Percentiles rank a stretch among this genome's conserved stretches.
These are phyloP conservation scores for Clarias macrocephalus DNA, from an alignment of 2,113 vertebrate species.

Conservation along the genomic window DNA sequence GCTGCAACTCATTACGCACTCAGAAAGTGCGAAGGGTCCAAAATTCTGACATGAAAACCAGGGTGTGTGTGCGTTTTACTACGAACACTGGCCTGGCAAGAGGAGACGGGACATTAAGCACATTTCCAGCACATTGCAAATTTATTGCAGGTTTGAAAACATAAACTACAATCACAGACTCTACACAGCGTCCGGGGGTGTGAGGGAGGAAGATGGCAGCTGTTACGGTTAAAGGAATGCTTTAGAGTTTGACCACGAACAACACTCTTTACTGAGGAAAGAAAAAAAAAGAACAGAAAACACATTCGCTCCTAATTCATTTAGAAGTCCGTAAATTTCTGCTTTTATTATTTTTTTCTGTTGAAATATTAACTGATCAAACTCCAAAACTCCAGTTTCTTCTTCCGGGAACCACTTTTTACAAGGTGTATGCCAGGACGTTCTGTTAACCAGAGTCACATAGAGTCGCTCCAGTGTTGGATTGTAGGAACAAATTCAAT, in stretches of 20 bases:
- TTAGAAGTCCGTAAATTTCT: neutral
- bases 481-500: neutral
- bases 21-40: slow-evolving; percentile 34
- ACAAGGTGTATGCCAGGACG: neutral
- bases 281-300: neutral
- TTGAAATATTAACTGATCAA: neutral
- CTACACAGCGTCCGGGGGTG: neutral
- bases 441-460: neutral
- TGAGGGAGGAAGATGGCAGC: no score
- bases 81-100: neutral
- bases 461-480: neutral
- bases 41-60: slow-evolving; percentile 3
- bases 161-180: neutral
- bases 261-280: neutral
- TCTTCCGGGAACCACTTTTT: neutral
- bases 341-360: neutral
- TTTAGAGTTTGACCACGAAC: neutral
- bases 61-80: neutral
- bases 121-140: slow-evolving; percentile 25
- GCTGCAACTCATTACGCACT: slow-evolving; percentile 72
- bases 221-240: neutral
- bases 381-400: neutral
- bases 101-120: slow-evolving; percentile 44
- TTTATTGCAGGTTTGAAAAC: neutral
- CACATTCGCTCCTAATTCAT: neutral